Evolutionary conservation across 1,140 invertebrate genomes (phyloP), one percentile per base, ranked within the genome.

Genomic region (Heliconius nattereri): DNA sequence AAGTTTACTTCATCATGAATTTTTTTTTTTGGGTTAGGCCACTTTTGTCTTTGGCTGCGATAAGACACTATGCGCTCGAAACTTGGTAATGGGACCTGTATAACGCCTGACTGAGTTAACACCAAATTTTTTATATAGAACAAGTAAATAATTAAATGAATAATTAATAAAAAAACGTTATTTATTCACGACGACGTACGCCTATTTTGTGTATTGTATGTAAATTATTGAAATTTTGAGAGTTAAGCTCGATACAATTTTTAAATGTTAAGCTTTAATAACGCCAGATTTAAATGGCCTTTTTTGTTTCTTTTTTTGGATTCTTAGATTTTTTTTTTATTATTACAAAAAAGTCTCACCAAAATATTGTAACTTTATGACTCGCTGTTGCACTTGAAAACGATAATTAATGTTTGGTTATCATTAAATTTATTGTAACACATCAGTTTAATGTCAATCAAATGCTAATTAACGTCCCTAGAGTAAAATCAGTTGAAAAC

Each of bases 41-140:
- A 57, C n/a, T 57, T 23, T 57, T 23, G n/a, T 23, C 49, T 57
- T 9, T 3, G 54, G n/a, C 20, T 23, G 54, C n/a, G 73, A 45
- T 70, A 71, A 60, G 81, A 86, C 80, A 83, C 85, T 84, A 86
- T 84, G 85, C 85, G 84, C 86, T 85, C 87, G 81, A 85, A 76
- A 84, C 73, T 76, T 70, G 83, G 86, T 88, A 86, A 90, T 89
- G 91, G 91, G 89, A 91, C 90, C 89, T 91, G 90, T 90, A 87
- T 87, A 91, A 87, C 89, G 89, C 87, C 87, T 89, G 90, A 91
- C 91, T 90, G 90, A 91, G 86, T 90, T 85, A 91, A 92, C 91
- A 91, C 91, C 91, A 92, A 92, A 91, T 89, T 92, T 23, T 90
- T 89, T 89, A 85, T 88, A 89, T 85, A 84, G 82, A 84, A 81